phyloP scores from a whole-genome alignment of 1,140 invertebrate species.

The Ladona fulva region DNA sequence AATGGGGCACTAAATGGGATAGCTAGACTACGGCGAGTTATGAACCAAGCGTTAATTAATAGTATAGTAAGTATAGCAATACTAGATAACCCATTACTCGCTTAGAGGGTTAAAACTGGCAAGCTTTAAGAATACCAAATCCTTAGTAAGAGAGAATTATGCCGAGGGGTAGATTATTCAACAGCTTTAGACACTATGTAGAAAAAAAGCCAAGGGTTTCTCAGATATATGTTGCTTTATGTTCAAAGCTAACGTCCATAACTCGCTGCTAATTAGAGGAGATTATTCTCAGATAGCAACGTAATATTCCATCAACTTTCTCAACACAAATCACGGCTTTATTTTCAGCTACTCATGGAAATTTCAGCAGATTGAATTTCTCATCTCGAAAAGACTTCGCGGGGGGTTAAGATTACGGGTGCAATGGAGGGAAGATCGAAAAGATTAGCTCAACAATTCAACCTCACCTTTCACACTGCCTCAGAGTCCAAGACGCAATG shows the following conservation, averaged over 20 bases:
- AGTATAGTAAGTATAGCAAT: neutral
- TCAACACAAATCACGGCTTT: no score
- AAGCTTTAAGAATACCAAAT: neutral
- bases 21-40: neutral
- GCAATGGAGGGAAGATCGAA: no score
- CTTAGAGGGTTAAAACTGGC: neutral
- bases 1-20: neutral
- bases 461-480: conserved; percentile 95
- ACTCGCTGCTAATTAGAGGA: neutral
- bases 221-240: no score
- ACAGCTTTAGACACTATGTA: neutral
- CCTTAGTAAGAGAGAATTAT: neutral
- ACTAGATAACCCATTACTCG: neutral
- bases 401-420: no score
- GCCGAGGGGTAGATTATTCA: no score
- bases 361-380: no score
- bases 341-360: no score
- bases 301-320: no score
- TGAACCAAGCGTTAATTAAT: conserved; percentile 1
- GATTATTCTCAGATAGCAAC: no score
- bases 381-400: no score
- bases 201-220: neutral
- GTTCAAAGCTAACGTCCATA: neutral
- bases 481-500: conserved; percentile 95
- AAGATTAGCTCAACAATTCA: no score